These are phyloP conservation scores for Himalopsyche anomala DNA, from an alignment of 2,888 invertebrate species.

Conservation along the genomic window DNA sequence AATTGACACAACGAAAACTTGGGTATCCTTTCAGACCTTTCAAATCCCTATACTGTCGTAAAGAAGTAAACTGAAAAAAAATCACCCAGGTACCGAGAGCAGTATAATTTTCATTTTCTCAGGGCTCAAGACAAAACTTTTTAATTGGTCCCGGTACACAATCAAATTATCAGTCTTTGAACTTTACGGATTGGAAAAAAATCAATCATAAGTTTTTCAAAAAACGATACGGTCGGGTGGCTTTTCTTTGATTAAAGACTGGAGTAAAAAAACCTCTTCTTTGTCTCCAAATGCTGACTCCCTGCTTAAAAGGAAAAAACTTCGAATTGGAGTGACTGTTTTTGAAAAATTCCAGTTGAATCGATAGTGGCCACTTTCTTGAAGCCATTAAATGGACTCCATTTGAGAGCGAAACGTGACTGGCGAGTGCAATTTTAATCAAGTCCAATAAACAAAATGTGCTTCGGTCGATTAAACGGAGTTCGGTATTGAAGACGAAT, in stretches of 20 bases:
- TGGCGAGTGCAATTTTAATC: slow-evolving; percentile 38
- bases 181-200: slow-evolving; percentile 42
- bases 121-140: not conserved
- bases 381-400: slow-evolving; percentile 35
- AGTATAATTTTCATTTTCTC: slow-evolving; percentile 38
- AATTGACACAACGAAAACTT: not conserved
- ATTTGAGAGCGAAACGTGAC: slow-evolving; percentile 11
- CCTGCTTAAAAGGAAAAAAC: not conserved
- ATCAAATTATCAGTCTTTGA: slow-evolving; percentile 37
- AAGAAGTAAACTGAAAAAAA: slow-evolving; percentile 35
- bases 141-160: slow-evolving; percentile 40
- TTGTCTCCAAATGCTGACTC: slow-evolving; percentile 16
- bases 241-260: slow-evolving; percentile 18
- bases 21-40: slow-evolving; percentile 3
- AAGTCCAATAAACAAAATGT: slow-evolving; percentile 40
- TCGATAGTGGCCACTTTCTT: slow-evolving; percentile 32
- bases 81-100: not conserved
- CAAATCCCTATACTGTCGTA: slow-evolving; percentile 40
- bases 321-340: not conserved
- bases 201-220: slow-evolving; percentile 39
- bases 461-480: slow-evolving; percentile 17
- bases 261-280: slow-evolving; percentile 8
- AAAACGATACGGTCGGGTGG: slow-evolving; percentile 3
- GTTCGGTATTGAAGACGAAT: not conserved
- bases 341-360: not conserved